A percentile compares a stretch with the other conserved stretches of the same genome.
phyloP scores from a whole-genome alignment of 2,888 invertebrate genomes.

The Rotaria socialis region DNA sequence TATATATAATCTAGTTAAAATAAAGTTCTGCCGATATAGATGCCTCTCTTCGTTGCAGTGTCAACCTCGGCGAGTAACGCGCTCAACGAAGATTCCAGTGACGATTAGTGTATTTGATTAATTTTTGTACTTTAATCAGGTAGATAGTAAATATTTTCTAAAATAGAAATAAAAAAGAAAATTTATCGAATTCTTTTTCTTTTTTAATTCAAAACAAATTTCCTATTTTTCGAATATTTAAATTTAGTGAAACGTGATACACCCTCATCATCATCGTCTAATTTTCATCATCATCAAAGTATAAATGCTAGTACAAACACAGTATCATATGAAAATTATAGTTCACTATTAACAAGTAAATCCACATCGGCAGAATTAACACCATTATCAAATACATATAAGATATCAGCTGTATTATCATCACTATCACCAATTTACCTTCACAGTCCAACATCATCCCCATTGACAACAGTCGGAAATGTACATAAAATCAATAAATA shows the following conservation, averaged over 20 bases:
- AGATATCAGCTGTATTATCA: not conserved
- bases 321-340: not conserved
- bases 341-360: not conserved
- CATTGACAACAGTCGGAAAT: not conserved
- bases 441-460: not conserved
- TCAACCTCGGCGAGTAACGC: slow-evolving; percentile 10
- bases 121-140: not conserved
- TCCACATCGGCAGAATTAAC: not conserved
- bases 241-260: slow-evolving; percentile 15
- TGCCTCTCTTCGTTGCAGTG: not conserved
- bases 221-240: not conserved
- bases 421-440: not conserved
- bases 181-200: too few species aligned
- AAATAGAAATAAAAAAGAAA: not conserved
- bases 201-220: too few species aligned
- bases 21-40: not conserved
- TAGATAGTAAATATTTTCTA: not conserved
- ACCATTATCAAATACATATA: not conserved
- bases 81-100: slow-evolving; percentile 25
- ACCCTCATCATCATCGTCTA: slow-evolving; percentile 13
- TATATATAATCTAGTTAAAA: not conserved
- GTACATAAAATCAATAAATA: not conserved
- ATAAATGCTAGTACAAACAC: not conserved
- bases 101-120: slow-evolving; percentile 1
- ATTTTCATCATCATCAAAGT: not conserved